phyloP scores from a whole-genome alignment of 1,140 invertebrate genomes.

The Heliconius himera region DNA sequence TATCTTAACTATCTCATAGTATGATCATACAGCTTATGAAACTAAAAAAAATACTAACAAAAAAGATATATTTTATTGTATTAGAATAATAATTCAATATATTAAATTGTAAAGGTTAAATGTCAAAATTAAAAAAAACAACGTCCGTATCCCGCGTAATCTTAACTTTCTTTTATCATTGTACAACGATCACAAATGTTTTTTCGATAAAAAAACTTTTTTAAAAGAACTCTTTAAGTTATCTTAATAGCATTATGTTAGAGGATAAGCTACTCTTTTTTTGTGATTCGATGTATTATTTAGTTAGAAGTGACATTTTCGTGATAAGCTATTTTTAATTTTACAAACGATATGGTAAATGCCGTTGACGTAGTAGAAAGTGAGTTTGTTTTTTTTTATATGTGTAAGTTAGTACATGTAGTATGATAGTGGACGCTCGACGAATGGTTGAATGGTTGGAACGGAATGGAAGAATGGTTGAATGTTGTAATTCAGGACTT shows the following conservation, averaged over 20 bases:
- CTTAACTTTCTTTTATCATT: slow-evolving; percentile 22
- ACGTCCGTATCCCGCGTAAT: slow-evolving; percentile 17
- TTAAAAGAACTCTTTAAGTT: not conserved
- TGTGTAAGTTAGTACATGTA: too few relatives aligned
- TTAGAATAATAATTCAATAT: not conserved
- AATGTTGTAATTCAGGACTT: too few relatives aligned
- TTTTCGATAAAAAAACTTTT: slow-evolving; percentile 18
- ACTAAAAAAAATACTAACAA: not conserved
- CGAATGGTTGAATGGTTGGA: too few relatives aligned
- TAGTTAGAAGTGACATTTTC: slow-evolving; percentile 19
- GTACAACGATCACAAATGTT: slow-evolving; percentile 24
- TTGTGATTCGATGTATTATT: slow-evolving; percentile 18
- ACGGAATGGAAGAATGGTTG: too few relatives aligned
- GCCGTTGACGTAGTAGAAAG: too few relatives aligned
- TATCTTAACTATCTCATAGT: too few relatives aligned
- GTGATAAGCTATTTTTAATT: not conserved
- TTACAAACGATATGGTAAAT: not conserved
- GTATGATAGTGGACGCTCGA: too few relatives aligned
- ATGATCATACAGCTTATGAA: too few relatives aligned
- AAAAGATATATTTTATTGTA: not conserved
- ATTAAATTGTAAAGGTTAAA: not conserved
- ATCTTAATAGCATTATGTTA: slow-evolving; percentile 26
- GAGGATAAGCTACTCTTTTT: slow-evolving; percentile 26
- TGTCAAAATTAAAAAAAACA: slow-evolving; percentile 12
- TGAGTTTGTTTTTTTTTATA: too few relatives aligned